A percentile compares a stretch with the other conserved stretches of the same genome.
Conservation (phyloP, 2,113 vertebrate species). For the Ailuropoda melanoleuca region DNA sequence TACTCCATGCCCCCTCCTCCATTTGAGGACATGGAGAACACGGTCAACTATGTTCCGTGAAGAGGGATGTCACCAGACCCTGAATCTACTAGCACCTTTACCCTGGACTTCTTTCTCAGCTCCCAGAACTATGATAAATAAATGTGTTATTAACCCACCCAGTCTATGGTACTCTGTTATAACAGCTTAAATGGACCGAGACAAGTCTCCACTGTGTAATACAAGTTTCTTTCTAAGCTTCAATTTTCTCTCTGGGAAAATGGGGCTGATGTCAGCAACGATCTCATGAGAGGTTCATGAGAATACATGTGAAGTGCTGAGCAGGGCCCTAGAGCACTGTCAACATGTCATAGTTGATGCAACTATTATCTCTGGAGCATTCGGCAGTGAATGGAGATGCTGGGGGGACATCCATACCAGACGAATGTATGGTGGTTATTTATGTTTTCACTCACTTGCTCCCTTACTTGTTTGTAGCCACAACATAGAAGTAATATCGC, state of each 20-base stretch:
- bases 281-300: not conserved
- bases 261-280: not conserved
- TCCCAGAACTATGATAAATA: not conserved
- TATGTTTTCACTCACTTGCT: not conserved
- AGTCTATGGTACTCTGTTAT: not conserved
- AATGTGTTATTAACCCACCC: not conserved
- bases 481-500: not conserved
- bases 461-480: not conserved
- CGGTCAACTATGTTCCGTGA: not conserved
- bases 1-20: not conserved
- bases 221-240: not conserved
- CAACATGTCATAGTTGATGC: not conserved
- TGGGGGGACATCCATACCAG: not conserved
- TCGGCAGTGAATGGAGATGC: not conserved
- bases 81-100: not conserved
- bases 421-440: not conserved
- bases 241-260: not conserved
- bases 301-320: not conserved
- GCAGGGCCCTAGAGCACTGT: not conserved
- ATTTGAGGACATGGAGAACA: not conserved
- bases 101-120: not conserved
- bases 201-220: not conserved
- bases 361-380: not conserved
- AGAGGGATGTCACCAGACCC: not conserved
- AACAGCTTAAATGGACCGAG: not conserved